These are phyloP conservation scores for Drosophila cyrtoloma DNA, from an alignment of 2,888 invertebrate species.

Conservation along the genomic window DNA sequence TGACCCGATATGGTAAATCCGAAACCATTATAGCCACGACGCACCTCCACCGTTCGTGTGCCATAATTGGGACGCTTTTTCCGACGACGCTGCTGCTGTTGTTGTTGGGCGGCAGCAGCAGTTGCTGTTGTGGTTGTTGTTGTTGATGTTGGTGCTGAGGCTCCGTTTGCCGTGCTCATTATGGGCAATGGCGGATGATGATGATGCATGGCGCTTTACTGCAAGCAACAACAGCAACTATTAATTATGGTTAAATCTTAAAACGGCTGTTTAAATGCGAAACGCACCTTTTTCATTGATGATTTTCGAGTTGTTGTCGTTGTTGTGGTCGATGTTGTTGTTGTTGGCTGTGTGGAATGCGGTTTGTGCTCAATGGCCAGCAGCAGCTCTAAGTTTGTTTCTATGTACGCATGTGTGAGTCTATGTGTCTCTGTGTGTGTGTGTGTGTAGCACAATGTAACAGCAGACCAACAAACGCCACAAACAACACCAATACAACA, in stretches of 20 bases:
- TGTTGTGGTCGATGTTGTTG: conserved; percentile 8
- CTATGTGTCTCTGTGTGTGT: conserved; percentile 15
- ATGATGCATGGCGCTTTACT: conserved; percentile 74
- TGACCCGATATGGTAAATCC: conserved; percentile 99
- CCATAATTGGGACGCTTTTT: conserved; percentile 89
- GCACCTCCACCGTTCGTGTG: conserved; percentile 89
- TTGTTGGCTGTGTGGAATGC: conserved; percentile 52
- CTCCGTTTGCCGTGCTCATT: conserved; percentile 43
- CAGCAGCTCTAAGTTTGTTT: conserved; percentile 35
- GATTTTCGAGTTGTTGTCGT: conserved; percentile 21
- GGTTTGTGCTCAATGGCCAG: conserved; percentile 67
- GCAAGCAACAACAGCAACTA: conserved; percentile 6
- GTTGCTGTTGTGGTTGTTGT: conserved; percentile 14
- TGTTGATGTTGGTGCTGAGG: conserved; percentile 23
- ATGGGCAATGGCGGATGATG: conserved; percentile 79
- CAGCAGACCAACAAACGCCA: neutral
- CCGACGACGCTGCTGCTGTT: conserved; percentile 86
- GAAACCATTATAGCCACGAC: conserved; percentile 94
- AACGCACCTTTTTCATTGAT: conserved; percentile 76
- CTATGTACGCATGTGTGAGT: conserved; percentile 15
- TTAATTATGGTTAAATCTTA: conserved; percentile 24
- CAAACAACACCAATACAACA: conserved; percentile 33
- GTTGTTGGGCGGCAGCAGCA: conserved; percentile 33
- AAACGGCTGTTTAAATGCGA: conserved; percentile 20
- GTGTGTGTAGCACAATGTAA: conserved; percentile 55